Conservation (phyloP, 2,797 vertebrate genomes). For the Falco biarmicus region DNA sequence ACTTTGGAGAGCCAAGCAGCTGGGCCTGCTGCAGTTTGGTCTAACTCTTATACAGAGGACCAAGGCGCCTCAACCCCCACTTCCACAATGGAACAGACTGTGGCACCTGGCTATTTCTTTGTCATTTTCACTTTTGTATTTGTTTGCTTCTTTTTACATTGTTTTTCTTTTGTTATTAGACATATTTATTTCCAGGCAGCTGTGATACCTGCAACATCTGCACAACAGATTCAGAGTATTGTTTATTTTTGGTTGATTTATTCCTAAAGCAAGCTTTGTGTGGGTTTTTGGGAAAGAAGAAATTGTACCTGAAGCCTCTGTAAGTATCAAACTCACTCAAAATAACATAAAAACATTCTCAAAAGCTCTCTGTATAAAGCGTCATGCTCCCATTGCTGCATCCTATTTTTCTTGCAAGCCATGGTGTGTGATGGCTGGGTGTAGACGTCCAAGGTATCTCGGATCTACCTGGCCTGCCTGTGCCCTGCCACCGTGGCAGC, state of each 20-base stretch:
- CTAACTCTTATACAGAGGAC: not conserved
- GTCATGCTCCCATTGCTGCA: not conserved
- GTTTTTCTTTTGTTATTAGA: not conserved
- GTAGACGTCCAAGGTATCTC: not conserved
- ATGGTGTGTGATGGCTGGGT: not conserved
- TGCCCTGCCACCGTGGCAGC: not conserved
- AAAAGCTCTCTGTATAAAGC: not conserved
- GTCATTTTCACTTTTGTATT: not conserved
- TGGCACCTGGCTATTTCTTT: not conserved
- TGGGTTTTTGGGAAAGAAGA: not conserved
- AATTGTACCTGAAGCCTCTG: not conserved
- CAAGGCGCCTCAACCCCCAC: not conserved
- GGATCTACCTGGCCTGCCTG: not conserved
- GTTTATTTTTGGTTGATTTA: not conserved
- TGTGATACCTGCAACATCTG: not conserved
- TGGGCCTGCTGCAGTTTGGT: accelerated
- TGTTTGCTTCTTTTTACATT: not conserved
- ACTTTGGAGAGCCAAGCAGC: not conserved
- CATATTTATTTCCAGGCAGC: not conserved
- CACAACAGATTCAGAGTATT: not conserved
- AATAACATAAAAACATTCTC: not conserved
- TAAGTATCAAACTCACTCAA: not conserved
- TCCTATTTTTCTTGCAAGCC: not conserved
- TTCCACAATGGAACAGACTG: accelerated
- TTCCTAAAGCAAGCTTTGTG: not conserved